Conservation (phyloP, 2,797 vertebrate genomes). For the Poeciliopsis gracilis region DNA sequence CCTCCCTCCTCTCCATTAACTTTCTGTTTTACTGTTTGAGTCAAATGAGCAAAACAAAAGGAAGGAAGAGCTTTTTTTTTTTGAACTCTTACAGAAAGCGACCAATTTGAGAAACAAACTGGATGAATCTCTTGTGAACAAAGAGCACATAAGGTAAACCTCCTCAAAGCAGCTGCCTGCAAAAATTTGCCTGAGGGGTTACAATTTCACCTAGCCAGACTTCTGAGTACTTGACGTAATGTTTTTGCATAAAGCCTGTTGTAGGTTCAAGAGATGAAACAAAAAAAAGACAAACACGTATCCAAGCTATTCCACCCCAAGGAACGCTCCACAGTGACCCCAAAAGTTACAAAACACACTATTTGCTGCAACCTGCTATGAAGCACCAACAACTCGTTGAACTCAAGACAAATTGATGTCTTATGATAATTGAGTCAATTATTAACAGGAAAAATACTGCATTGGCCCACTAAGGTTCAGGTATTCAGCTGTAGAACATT, state of each 20-base stretch:
- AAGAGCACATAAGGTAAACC: conserved; percentile 29
- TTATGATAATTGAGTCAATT: background rate
- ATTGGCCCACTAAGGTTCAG: background rate
- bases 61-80: background rate
- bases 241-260: conserved; percentile 48
- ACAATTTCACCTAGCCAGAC: conserved; percentile 44
- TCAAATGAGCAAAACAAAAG: background rate
- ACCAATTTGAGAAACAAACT: conserved; percentile 4
- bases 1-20: background rate
- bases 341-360: background rate
- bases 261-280: conserved; percentile 9
- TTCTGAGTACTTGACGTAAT: conserved; percentile 35
- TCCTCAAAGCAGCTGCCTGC: background rate
- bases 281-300: background rate
- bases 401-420: background rate
- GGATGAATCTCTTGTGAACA: conserved; percentile 6
- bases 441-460: conserved; percentile 13
- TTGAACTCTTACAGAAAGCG: background rate
- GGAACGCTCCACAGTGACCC: background rate
- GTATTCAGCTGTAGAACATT: background rate
- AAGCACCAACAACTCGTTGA: background rate
- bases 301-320: background rate
- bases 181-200: conserved; percentile 47
- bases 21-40: background rate
- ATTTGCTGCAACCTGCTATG: background rate